phyloP scores from a whole-genome alignment of 2,797 vertebrate genomes.

The Betta splendens region DNA sequence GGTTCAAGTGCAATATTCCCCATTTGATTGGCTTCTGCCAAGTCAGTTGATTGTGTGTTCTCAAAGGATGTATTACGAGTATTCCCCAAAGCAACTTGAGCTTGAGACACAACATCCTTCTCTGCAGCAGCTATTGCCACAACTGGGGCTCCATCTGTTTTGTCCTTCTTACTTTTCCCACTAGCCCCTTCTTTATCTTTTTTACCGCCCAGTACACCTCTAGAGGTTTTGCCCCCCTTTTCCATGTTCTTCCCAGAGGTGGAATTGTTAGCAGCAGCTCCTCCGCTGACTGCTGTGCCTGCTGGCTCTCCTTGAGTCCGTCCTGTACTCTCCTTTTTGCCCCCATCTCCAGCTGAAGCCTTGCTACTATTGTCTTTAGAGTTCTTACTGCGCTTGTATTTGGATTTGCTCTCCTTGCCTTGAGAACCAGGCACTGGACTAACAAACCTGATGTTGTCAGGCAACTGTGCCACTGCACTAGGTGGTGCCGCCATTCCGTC shows the following conservation, averaged over 20 bases:
- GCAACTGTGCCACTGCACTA: conserved; percentile 93
- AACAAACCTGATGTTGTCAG: conserved; percentile 99
- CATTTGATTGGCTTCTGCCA: conserved; percentile 90
- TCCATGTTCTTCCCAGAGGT: conserved; percentile 88
- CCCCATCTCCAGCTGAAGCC: conserved; percentile 87
- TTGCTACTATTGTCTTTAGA: conserved; percentile 95
- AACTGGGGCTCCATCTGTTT: conserved; percentile 86
- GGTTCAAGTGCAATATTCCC: conserved; percentile 97
- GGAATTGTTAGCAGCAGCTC: conserved; percentile 76
- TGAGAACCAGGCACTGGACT: conserved; percentile 97
- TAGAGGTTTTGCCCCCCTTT: conserved; percentile 91
- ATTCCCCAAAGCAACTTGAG: conserved; percentile 86
- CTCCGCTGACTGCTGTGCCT: conserved; percentile 79
- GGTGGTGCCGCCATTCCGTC: conserved; percentile 91
- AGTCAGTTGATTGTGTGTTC: conserved; percentile 87
- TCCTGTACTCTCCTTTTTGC: conserved; percentile 93
- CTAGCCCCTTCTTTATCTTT: conserved; percentile 93
- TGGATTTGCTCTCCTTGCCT: conserved; percentile 98
- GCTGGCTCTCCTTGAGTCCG: conserved; percentile 88
- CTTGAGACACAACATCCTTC: conserved; percentile 88
- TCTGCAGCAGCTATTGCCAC: conserved; percentile 82
- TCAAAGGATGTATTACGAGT: conserved; percentile 90
- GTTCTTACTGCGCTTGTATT: conserved; percentile 99
- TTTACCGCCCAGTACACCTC: conserved; percentile 89
- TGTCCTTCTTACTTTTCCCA: conserved; percentile 98